A percentile compares a stretch with the other conserved stretches of the same genome.
Conservation (phyloP, 2,113 vertebrate genomes). For the Silurus asotus region DNA sequence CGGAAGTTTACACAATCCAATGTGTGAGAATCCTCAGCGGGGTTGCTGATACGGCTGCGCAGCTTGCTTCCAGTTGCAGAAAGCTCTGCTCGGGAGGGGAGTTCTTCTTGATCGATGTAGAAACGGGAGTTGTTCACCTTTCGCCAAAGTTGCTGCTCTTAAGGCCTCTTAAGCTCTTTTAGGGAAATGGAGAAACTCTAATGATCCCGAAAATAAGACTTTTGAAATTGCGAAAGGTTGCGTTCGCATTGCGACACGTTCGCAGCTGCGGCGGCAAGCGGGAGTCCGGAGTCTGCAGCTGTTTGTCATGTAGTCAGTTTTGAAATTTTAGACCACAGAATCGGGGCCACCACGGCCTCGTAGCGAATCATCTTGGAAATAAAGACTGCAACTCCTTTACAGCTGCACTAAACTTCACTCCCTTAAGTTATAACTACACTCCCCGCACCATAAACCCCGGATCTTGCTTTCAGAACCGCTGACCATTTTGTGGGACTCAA, state of each 20-base stretch:
- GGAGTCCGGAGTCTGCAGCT: not conserved
- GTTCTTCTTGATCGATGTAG: not conserved
- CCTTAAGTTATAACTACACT: not conserved
- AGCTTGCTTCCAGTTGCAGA: not conserved
- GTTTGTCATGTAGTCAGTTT: not conserved
- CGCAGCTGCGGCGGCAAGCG: not conserved
- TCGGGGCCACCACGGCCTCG: not conserved
- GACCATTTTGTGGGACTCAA: not conserved
- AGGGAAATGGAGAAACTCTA: slow-evolving; percentile 7
- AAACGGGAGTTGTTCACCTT: not conserved
- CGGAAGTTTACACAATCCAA: not conserved
- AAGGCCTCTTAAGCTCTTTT: slow-evolving; percentile 21
- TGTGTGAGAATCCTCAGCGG: not conserved
- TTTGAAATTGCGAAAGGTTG: slow-evolving; percentile 26
- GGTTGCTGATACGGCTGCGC: not conserved
- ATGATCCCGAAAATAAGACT: slow-evolving; percentile 24
- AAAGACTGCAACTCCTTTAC: not conserved
- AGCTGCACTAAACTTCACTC: not conserved
- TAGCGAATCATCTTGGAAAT: not conserved
- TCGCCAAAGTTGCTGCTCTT: not conserved
- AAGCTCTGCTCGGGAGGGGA: not conserved
- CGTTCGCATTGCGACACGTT: slow-evolving; percentile 22
- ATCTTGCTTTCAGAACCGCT: not conserved
- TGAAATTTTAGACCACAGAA: not conserved
- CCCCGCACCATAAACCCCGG: not conserved